Conservation (phyloP, 2,797 vertebrate species). For the Lagodon rhomboides region DNA sequence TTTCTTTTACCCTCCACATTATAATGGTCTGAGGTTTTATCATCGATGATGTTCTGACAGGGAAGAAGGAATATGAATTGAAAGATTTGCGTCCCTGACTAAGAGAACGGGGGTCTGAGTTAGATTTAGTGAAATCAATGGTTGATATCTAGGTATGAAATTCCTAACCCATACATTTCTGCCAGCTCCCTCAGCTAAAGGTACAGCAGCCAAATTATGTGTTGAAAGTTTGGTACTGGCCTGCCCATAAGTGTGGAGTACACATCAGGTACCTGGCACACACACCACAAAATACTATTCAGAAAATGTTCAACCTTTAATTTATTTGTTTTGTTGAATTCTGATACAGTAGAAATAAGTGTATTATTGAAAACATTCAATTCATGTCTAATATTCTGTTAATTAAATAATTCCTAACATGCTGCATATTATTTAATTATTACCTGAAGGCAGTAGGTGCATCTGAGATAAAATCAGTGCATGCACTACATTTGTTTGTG, state of each 20-base stretch:
- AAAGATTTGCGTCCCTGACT: conserved; percentile 19
- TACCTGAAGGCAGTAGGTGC: neutral
- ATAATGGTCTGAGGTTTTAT: conserved; percentile 7
- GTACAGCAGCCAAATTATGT: conserved; percentile 15
- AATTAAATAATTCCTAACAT: neutral
- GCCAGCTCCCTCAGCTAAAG: conserved; percentile 11
- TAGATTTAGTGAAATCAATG: conserved; percentile 44
- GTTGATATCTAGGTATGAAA: conserved; percentile 17
- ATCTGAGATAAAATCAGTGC: neutral
- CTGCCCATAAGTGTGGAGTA: neutral
- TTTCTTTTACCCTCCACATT: conserved; percentile 9
- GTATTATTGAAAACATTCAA: conserved; percentile 2
- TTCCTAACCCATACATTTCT: conserved; percentile 5
- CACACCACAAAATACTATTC: neutral
- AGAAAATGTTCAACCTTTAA: neutral
- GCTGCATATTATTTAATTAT: conserved; percentile 3
- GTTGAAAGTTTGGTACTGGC: neutral
- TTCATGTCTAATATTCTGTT: neutral
- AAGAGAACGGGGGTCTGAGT: conserved; percentile 23
- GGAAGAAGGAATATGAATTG: conserved; percentile 22
- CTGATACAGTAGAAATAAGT: conserved; percentile 1
- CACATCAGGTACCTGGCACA: neutral
- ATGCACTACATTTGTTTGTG: conserved; percentile 16
- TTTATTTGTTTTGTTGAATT: conserved; percentile 29
- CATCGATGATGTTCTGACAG: conserved; percentile 3